Conservation (phyloP, 2,113 vertebrate species). For the Bettongia penicillata region DNA sequence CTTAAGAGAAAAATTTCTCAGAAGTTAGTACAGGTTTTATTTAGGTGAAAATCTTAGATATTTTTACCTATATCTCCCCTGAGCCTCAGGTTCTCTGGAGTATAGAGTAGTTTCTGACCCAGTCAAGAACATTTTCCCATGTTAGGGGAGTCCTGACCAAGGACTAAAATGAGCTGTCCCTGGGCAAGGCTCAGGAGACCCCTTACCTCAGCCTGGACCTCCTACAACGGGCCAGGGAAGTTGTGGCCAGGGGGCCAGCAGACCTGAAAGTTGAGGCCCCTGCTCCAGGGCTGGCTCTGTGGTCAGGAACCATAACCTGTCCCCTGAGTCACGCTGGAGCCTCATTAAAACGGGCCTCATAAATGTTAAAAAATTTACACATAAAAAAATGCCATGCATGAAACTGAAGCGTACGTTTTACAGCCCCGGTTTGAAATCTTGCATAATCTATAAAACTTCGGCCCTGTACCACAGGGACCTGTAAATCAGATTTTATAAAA, state of each 20-base stretch:
- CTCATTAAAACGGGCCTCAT: constrained; percentile 86
- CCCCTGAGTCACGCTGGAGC: constrained; percentile 81
- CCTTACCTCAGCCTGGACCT: not conserved
- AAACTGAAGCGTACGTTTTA: constrained; percentile 84
- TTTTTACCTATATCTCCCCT: not conserved
- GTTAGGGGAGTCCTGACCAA: not conserved
- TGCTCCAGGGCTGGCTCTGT: constrained; percentile 69
- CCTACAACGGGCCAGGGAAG: not conserved
- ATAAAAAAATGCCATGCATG: constrained; percentile 85
- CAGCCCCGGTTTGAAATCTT: constrained; percentile 85
- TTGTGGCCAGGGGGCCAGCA: constrained; percentile 28
- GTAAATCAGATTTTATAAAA: constrained; percentile 86
- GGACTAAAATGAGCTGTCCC: not conserved
- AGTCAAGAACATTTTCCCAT: not conserved
- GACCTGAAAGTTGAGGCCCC: constrained; percentile 18
- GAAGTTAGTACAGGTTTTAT: not conserved
- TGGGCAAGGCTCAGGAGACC: not conserved
- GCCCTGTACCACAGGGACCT: constrained; percentile 81
- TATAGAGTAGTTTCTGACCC: constrained; percentile 11
- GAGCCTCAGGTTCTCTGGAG: not conserved
- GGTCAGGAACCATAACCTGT: constrained; percentile 76
- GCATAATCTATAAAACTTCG: constrained; percentile 87
- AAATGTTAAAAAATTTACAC: constrained; percentile 88
- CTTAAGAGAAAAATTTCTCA: not conserved
- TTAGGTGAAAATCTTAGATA: not conserved